Conservation (phyloP, 2,797 vertebrate species). For the Anisognathus igniventris region DNA sequence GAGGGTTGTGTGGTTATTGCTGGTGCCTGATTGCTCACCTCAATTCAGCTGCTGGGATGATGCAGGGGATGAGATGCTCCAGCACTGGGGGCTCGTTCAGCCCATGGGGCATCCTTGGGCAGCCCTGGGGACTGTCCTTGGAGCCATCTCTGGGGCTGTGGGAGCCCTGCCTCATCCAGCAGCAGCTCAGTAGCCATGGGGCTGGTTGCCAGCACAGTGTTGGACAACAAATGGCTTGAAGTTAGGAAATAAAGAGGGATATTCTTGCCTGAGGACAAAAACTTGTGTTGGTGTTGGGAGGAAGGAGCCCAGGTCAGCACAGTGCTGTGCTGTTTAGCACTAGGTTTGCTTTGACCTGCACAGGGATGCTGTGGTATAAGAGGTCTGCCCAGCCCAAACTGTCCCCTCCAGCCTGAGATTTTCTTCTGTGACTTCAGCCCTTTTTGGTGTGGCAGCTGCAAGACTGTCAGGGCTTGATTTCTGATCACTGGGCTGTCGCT, state of each 20-base stretch:
- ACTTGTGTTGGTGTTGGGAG: fast-evolving
- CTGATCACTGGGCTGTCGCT: background rate
- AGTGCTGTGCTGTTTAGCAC: fast-evolving
- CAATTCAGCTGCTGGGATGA: background rate
- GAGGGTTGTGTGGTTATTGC: background rate
- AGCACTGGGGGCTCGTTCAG: fast-evolving
- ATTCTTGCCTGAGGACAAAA: background rate
- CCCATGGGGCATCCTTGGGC: fast-evolving
- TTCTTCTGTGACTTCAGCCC: background rate
- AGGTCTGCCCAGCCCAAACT: background rate
- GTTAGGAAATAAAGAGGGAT: background rate
- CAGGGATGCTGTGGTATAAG: background rate
- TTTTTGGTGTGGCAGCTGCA: fast-evolving
- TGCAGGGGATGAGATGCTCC: background rate
- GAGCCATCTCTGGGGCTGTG: fast-evolving
- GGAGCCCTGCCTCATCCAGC: background rate
- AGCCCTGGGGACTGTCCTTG: background rate
- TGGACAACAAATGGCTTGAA: background rate
- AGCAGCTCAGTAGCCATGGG: background rate
- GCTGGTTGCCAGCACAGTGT: fast-evolving
- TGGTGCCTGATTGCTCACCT: background rate
- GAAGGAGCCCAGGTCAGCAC: background rate
- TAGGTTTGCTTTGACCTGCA: fast-evolving
- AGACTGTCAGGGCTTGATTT: background rate
- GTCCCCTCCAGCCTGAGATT: background rate